Evolutionary conservation across 2,888 invertebrate genomes (phyloP).

Genomic region (Leptopterna dolabrata): DNA sequence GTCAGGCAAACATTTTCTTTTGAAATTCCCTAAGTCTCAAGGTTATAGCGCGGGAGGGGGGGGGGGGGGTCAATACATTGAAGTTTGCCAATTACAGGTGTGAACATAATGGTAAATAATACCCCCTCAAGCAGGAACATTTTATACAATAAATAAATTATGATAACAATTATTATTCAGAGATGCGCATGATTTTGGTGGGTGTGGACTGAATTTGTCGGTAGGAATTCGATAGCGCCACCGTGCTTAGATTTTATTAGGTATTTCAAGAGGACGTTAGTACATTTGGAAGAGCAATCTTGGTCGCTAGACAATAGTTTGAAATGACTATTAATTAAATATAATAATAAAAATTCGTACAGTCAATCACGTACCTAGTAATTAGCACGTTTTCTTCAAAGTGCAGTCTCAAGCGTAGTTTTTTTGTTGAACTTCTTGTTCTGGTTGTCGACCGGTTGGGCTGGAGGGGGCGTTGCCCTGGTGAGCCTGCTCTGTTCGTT

Average conservation of each 20-base stretch:
- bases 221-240: too few species aligned
- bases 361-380: too few species aligned
- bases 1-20: not conserved
- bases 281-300: too few species aligned
- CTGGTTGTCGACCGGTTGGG: constrained; percentile 57
- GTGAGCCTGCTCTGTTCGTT: constrained; percentile 45
- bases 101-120: not conserved
- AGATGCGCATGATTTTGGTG: not conserved
- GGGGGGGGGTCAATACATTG: not conserved
- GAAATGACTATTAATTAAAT: too few species aligned
- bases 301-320: too few species aligned
- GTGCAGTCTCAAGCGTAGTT: constrained; percentile 61
- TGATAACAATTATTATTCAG: not conserved
- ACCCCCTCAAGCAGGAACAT: constrained; percentile 26
- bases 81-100: not conserved
- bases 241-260: too few species aligned
- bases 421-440: constrained; percentile 60
- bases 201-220: too few species aligned
- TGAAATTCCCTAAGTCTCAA: not conserved
- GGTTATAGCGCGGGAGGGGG: not conserved
- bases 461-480: not conserved
- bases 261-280: too few species aligned
- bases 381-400: constrained; percentile 36
- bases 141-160: not conserved
- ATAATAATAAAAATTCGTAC: too few species aligned